Percentiles rank a stretch among this genome's conserved stretches.
phyloP scores from a whole-genome alignment of 2,888 invertebrate genomes.

The Tinea trinotella region DNA sequence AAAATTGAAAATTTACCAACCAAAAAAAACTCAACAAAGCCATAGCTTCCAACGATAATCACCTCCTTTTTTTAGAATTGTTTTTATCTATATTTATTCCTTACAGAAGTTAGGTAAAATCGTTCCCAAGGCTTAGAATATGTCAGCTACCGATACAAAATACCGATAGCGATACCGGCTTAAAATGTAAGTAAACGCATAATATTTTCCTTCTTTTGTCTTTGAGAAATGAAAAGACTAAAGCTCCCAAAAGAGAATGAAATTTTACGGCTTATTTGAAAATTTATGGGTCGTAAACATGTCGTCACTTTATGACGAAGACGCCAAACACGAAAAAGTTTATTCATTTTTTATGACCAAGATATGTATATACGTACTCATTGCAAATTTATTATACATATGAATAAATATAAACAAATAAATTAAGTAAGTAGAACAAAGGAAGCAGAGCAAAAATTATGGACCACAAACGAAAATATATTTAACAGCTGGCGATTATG shows the following conservation, averaged over 20 bases:
- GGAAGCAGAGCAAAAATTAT: background rate
- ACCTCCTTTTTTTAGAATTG: no score
- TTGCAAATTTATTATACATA: slow-evolving; percentile 7
- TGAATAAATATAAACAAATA: background rate
- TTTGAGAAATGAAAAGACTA: slow-evolving; percentile 18
- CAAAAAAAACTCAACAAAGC: no score
- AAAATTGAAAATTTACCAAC: no score
- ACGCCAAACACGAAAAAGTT: slow-evolving; percentile 36
- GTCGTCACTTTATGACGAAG: slow-evolving; percentile 44
- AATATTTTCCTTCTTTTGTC: slow-evolving; percentile 15
- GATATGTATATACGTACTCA: slow-evolving; percentile 13
- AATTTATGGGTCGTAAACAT: slow-evolving; percentile 53
- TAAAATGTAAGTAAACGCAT: background rate
- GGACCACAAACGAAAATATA: background rate
- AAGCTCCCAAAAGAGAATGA: slow-evolving; percentile 33
- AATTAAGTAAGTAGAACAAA: background rate
- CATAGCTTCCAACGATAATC: no score
- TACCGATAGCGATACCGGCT: background rate
- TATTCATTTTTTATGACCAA: slow-evolving; percentile 31
- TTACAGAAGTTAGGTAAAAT: no score
- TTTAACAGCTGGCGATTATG: no score
- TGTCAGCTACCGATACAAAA: background rate
- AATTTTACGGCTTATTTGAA: slow-evolving; percentile 52
- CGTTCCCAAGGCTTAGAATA: background rate
- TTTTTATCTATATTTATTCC: no score